phyloP scores from a whole-genome alignment of 2,888 invertebrate species.

The Limnephilus rhombicus region DNA sequence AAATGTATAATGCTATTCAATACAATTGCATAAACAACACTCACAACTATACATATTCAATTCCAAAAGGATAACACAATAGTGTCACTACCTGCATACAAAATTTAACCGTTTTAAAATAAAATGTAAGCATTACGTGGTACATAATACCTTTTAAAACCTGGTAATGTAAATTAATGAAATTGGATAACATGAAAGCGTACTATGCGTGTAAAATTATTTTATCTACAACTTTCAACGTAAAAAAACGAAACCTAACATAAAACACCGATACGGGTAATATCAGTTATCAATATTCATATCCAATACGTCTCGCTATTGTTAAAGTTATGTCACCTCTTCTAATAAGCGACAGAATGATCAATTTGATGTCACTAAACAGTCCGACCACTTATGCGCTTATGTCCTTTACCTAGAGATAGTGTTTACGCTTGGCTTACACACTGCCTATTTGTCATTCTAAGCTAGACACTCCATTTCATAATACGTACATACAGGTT shows the following conservation, averaged over 20 bases:
- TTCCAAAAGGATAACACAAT: neutral
- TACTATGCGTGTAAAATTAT: neutral
- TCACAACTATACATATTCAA: neutral
- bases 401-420: neutral
- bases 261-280: neutral
- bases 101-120: neutral
- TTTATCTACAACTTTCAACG: neutral
- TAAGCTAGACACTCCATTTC: constrained; percentile 15
- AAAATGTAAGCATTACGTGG: neutral
- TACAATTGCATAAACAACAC: no score
- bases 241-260: neutral
- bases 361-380: neutral
- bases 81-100: neutral
- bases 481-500: neutral
- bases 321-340: neutral
- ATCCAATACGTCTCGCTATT: neutral
- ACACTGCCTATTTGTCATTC: neutral
- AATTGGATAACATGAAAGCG: neutral
- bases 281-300: neutral
- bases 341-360: neutral
- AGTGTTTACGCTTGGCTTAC: neutral
- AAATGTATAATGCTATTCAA: no score
- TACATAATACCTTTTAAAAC: neutral
- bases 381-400: neutral
- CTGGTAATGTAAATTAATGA: neutral